phyloP scores from a whole-genome alignment of 2,888 invertebrate species.

The Stenichneumon culpator region DNA sequence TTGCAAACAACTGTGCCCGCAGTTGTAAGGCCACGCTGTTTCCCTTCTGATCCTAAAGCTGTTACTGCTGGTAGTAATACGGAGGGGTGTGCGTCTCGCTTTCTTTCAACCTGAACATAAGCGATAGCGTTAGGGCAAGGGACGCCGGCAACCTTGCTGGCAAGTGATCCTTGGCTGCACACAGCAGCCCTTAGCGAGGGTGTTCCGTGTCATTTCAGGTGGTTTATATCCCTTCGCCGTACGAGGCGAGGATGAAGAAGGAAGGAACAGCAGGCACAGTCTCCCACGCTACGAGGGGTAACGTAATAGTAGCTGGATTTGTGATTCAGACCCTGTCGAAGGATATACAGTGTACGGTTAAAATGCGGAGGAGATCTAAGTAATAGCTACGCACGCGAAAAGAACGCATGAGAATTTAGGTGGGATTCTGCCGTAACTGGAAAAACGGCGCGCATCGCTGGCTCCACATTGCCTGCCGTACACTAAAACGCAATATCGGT shows the following conservation, averaged over 20 bases:
- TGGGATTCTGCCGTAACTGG: not conserved
- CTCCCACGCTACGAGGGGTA: constrained; percentile 1
- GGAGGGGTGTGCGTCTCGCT: constrained; percentile 2
- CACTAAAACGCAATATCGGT: no score
- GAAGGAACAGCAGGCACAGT: constrained; percentile 18
- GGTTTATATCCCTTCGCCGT: constrained; percentile 13
- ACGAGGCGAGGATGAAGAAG: not conserved
- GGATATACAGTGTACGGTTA: constrained; percentile 30
- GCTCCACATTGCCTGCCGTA: not conserved
- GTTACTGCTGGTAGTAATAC: constrained; percentile 1
- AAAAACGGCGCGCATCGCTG: not conserved
- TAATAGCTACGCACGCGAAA: constrained; percentile 24
- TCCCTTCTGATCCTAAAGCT: constrained; percentile 9
- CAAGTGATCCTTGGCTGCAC: constrained; percentile 22
- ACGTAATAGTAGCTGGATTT: constrained; percentile 39
- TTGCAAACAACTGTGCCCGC: constrained; percentile 59
- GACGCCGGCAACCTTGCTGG: not conserved
- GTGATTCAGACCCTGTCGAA: constrained; percentile 19
- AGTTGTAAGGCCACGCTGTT: constrained; percentile 7
- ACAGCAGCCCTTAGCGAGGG: constrained; percentile 14
- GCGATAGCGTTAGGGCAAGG: constrained; percentile 13
- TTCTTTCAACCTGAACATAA: constrained; percentile 22
- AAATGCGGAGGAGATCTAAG: not conserved
- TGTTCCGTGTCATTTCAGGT: constrained; percentile 33
- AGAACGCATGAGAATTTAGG: not conserved